Percentiles rank a stretch among this genome's conserved stretches.
phyloP scores from a whole-genome alignment of 2,888 invertebrate genomes.

The Tetragonisca angustula region DNA sequence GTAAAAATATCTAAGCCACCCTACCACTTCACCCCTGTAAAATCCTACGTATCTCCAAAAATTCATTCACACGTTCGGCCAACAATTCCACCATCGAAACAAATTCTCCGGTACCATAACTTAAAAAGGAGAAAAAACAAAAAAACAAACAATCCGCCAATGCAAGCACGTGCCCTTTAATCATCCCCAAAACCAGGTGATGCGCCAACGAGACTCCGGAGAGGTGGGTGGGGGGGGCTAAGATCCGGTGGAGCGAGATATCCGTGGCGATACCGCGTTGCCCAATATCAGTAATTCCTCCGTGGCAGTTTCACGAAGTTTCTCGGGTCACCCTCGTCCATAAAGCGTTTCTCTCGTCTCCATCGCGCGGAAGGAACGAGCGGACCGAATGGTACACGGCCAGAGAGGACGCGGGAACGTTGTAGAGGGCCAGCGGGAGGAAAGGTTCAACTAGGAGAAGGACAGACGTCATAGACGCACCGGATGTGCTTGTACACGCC shows the following conservation, averaged over 20 bases:
- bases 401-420: slow-evolving; percentile 31
- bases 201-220: background rate
- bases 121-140: too few species aligned
- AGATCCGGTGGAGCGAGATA: slow-evolving; percentile 49
- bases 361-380: slow-evolving; percentile 50
- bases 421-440: slow-evolving; percentile 19
- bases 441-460: slow-evolving; percentile 55
- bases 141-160: background rate
- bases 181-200: slow-evolving; percentile 31
- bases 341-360: slow-evolving; percentile 65
- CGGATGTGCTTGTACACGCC: slow-evolving; percentile 58
- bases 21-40: background rate
- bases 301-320: slow-evolving; percentile 63
- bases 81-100: background rate
- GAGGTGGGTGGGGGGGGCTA: too few species aligned
- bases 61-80: background rate
- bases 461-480: slow-evolving; percentile 57
- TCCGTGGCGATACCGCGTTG: slow-evolving; percentile 53
- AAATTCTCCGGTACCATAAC: background rate
- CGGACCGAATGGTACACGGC: slow-evolving; percentile 42
- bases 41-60: background rate
- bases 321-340: slow-evolving; percentile 69
- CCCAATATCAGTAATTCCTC: slow-evolving; percentile 76
- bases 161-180: slow-evolving; percentile 13
- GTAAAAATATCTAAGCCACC: background rate